Base-by-base conservation (phyloP, 2,888 invertebrate genomes). In the Euzetes globulus region DNA sequence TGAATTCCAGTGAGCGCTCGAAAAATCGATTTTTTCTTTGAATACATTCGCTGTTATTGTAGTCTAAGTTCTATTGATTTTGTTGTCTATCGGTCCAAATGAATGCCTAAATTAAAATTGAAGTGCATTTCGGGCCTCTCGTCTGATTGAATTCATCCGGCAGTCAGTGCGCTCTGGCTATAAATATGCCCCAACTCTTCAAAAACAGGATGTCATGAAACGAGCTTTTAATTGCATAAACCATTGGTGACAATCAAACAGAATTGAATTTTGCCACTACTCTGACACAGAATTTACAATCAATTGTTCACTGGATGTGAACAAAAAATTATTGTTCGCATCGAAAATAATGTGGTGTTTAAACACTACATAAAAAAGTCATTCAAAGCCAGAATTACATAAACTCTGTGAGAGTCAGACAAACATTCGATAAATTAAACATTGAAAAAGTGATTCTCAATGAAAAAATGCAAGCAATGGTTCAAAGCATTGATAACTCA, bases 61-160 rank as follows among this genome's bases (percentile, higher is more conserved):
- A 17, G 27, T 65, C 63, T 17, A 65, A 25, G 41, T 70, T 17
- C 3, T 70, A 70, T 70, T 70, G 70, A 70, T 70, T 70, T 70
- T 47, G 47, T 70, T 45, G 11, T 19, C 65, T 45, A 70, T 70
- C 37, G 47, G 70, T 2, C 45, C 19, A 65, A 58, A 58, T 58
- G 58, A 65, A 70, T 45, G 70, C 41, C 47, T 70, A 70, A 70
- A 70, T 70, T 70, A 70, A 70, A 70, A 45, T 70, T 70, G 25
- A 70, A 70, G 70, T 70, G 45, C 37, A 70, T 47, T 70, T 52
- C n/a, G 33, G 25, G 47, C 7, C 70, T 25, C 15, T 47, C 65
- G 15, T 70, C 25, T 70, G 70, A 70, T 70, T 65, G 63, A 29
- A 70, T 45, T 70, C 70, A 70, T 70, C 70, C 70, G 22, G 45